A percentile compares a stretch with the other conserved stretches of the same genome.
These are phyloP conservation scores for Panurus biarmicus DNA, from an alignment of 2,113 vertebrate species.

Conservation along the genomic window DNA sequence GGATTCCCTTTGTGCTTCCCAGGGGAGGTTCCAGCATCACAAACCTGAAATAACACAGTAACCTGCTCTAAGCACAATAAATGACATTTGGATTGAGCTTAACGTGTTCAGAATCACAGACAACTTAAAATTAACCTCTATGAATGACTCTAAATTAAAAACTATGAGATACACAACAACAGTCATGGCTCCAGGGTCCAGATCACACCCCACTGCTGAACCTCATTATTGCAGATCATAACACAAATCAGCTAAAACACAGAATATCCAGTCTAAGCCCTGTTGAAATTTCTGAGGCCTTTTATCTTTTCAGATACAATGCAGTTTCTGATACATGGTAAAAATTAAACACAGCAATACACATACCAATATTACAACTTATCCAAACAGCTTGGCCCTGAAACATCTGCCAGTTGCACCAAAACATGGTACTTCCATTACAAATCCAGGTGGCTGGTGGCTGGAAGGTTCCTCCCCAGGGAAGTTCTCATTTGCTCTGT, in stretches of 20 bases:
- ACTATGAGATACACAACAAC: background rate
- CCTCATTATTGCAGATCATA: background rate
- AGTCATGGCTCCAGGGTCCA: background rate
- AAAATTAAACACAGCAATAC: background rate
- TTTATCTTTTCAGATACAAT: background rate
- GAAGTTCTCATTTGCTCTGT: background rate
- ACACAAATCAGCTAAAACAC: background rate
- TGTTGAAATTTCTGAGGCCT: background rate
- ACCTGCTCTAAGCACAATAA: background rate
- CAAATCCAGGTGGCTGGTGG: background rate
- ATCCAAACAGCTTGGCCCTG: background rate
- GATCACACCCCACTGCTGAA: background rate
- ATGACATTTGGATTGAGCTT: background rate
- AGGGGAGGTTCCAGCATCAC: background rate
- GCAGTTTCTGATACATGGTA: background rate
- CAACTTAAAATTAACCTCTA: conserved; percentile 7
- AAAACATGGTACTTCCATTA: background rate
- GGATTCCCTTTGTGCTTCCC: background rate
- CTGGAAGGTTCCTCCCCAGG: background rate
- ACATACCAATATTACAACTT: background rate
- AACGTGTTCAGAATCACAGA: background rate
- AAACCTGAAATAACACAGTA: background rate
- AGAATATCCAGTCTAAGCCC: background rate
- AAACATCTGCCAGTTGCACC: background rate
- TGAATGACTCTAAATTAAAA: background rate